Percentiles rank a stretch among this genome's conserved stretches.
Evolutionary conservation across 1,140 invertebrate species (phyloP).

Genomic region (Psilanteris sp.): DNA sequence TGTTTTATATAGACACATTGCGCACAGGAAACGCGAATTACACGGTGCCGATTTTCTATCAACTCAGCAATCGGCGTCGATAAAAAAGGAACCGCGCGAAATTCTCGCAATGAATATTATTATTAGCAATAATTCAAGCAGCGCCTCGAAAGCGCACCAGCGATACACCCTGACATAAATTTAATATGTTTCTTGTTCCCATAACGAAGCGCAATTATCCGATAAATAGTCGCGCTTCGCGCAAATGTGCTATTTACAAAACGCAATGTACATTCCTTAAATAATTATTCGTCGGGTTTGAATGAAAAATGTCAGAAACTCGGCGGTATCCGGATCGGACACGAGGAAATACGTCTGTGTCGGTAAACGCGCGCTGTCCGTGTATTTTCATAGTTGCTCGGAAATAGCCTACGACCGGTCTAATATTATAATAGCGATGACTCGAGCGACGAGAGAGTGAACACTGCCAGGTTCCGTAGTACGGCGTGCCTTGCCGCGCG

Average conservation of each 20-base stretch:
- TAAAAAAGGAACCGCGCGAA: no score
- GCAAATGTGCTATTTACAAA: constrained; percentile 9
- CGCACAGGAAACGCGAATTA: no score
- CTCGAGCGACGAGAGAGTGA: constrained; percentile 56
- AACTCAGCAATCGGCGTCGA: no score
- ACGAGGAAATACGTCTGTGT: constrained; percentile 40
- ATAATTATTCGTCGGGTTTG: constrained; percentile 4
- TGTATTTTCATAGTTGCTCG: constrained; percentile 77
- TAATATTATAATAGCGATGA: constrained; percentile 77
- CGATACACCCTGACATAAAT: no score
- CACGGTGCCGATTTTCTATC: no score
- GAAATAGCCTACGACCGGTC: constrained; percentile 75
- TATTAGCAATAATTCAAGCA: no score
- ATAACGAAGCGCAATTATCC: no score
- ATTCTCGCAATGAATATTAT: no score
- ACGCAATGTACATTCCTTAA: constrained; percentile 15
- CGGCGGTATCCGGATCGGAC: constrained; percentile 14
- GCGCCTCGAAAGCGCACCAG: no score
- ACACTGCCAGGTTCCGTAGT: constrained; percentile 41
- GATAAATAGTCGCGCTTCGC: no score
- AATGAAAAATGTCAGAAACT: constrained; percentile 34
- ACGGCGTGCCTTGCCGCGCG: constrained; percentile 43
- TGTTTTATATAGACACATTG: no score
- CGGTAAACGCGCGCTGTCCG: constrained; percentile 64
- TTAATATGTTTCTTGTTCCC: no score